Evolutionary conservation across 2,888 invertebrate species (phyloP).

Genomic region (Onthophagus sagittarius): DNA sequence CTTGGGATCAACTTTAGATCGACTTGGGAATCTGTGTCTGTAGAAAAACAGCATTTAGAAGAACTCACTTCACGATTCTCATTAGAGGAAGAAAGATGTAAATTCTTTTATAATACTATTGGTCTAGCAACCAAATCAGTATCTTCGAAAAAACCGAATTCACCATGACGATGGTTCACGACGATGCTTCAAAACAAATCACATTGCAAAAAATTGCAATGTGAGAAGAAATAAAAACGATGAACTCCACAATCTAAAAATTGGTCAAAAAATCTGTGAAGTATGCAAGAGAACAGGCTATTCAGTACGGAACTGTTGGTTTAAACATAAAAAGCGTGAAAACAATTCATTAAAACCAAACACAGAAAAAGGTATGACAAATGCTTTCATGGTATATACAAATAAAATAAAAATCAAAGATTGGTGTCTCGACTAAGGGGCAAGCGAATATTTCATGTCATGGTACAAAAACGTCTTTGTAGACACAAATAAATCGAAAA

Average conservation of each 20-base stretch:
- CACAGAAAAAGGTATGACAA: background rate
- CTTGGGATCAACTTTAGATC: too few species aligned
- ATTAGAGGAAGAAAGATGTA: constrained; percentile 18
- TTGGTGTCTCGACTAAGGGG: background rate
- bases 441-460: background rate
- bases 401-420: background rate
- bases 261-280: background rate
- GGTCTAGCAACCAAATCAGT: too few species aligned
- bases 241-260: background rate
- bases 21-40: constrained; percentile 33
- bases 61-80: constrained; percentile 28
- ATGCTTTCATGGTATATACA: background rate
- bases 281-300: too few species aligned
- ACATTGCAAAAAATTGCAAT: background rate
- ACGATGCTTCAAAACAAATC: background rate
- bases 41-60: constrained; percentile 27
- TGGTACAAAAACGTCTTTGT: background rate
- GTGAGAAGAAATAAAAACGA: background rate
- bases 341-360: background rate
- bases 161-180: background rate
- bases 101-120: too few species aligned
- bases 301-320: background rate
- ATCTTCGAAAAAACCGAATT: too few species aligned
- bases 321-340: background rate
- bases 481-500: background rate